These are phyloP conservation scores for Struthidea cinerea DNA, from an alignment of 2,113 vertebrate genomes.

Conservation along the genomic window DNA sequence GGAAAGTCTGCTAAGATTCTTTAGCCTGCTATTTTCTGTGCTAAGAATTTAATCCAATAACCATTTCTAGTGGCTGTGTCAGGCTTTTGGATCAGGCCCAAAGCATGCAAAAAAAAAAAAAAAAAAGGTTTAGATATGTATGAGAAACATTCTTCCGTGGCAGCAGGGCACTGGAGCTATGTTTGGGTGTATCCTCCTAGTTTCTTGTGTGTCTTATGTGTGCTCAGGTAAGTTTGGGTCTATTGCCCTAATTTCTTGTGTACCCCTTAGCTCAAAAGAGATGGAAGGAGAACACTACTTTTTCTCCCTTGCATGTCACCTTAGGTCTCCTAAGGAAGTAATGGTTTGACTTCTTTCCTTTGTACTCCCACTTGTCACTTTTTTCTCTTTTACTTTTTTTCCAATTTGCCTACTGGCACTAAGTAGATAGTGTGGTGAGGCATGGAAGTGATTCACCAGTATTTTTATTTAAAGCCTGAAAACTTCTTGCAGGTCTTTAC, in stretches of 20 bases:
- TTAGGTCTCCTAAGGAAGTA: not conserved
- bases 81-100: slow-evolving; percentile 26
- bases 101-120: not conserved
- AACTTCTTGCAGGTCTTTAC: not conserved
- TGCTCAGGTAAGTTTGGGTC: not conserved
- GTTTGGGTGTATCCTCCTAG: not conserved
- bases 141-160: not conserved
- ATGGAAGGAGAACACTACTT: not conserved
- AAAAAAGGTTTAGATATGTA: not conserved
- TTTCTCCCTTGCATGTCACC: not conserved
- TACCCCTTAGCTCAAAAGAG: not conserved
- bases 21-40: slow-evolving; percentile 40
- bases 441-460: not conserved
- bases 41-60: slow-evolving; percentile 61
- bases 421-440: not conserved
- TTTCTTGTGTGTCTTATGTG: not conserved
- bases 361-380: not conserved
- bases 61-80: slow-evolving; percentile 27
- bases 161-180: not conserved
- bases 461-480: not conserved
- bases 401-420: not conserved
- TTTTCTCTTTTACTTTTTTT: not conserved
- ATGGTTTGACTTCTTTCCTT: not conserved
- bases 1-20: slow-evolving; percentile 45
- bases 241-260: not conserved